Evolutionary conservation across 2,888 invertebrate species (phyloP).

Genomic region (Dermolepida albohirtum): DNA sequence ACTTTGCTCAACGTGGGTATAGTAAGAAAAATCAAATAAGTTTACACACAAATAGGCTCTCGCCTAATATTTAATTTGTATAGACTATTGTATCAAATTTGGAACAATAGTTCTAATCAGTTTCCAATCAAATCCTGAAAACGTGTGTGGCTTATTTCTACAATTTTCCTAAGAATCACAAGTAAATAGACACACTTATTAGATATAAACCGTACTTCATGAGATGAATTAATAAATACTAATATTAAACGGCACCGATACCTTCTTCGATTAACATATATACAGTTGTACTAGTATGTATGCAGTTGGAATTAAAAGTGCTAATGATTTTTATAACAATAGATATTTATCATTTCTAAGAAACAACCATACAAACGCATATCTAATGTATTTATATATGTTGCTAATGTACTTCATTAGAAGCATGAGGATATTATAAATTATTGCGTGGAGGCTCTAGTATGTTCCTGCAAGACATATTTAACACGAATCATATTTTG

Average conservation of each 20-base stretch:
- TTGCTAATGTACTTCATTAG: no score
- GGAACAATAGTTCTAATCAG: neutral
- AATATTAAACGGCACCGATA: no score
- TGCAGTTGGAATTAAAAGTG: conserved; percentile 5
- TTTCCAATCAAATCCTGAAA: neutral
- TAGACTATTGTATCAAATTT: no score
- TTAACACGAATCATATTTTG: no score
- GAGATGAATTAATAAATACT: conserved; percentile 21
- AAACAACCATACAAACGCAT: neutral
- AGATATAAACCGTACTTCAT: conserved; percentile 17
- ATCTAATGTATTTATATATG: neutral
- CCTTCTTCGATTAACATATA: no score
- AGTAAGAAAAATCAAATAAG: no score
- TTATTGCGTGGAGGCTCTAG: no score
- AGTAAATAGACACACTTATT: conserved; percentile 17
- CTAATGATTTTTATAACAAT: neutral
- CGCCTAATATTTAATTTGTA: no score
- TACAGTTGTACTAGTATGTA: neutral
- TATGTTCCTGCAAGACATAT: no score
- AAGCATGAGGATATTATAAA: no score
- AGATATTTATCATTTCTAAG: conserved; percentile 11
- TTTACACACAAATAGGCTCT: no score
- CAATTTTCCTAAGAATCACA: conserved; percentile 11
- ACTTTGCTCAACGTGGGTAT: no score
- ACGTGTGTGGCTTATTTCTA: neutral